phyloP scores from a whole-genome alignment of 2,888 invertebrate species.

The Tetragnatha montana region DNA sequence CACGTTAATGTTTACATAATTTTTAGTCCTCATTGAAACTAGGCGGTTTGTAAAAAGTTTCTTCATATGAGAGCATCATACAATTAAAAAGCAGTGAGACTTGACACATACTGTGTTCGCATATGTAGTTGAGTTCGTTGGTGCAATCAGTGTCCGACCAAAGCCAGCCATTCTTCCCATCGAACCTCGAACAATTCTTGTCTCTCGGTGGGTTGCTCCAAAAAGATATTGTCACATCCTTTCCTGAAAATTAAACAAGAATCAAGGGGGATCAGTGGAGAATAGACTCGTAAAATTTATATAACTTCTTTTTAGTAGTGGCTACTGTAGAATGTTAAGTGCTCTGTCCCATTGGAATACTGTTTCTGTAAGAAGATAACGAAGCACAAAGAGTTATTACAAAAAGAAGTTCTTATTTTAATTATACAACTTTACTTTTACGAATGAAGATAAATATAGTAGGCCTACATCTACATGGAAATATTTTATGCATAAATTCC shows the following conservation, averaged over 20 bases:
- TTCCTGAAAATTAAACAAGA: slow-evolving; percentile 77
- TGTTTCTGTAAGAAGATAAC: too few relatives aligned
- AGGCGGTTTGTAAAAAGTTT: not conserved
- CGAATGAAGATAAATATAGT: not conserved
- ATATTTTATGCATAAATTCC: too few relatives aligned
- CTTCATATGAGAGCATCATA: not conserved
- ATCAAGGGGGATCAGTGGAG: not conserved
- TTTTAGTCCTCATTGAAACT: too few relatives aligned
- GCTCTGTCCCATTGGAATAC: too few relatives aligned
- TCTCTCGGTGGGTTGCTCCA: slow-evolving; percentile 90
- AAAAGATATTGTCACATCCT: slow-evolving; percentile 91
- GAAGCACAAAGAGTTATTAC: not conserved
- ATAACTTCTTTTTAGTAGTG: not conserved
- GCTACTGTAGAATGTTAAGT: too few relatives aligned
- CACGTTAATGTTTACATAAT: too few relatives aligned
- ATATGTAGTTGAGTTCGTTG: slow-evolving; percentile 89
- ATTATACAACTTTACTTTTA: not conserved
- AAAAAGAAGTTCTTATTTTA: not conserved
- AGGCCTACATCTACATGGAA: too few relatives aligned
- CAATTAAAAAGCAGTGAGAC: too few relatives aligned
- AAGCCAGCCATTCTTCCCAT: slow-evolving; percentile 94
- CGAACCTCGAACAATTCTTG: slow-evolving; percentile 91
- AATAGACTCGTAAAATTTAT: not conserved
- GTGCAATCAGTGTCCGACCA: slow-evolving; percentile 95
- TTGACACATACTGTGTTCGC: slow-evolving; percentile 88